Base-by-base conservation (phyloP, 2,888 invertebrate genomes). In the Meghimatium bilineatum region DNA sequence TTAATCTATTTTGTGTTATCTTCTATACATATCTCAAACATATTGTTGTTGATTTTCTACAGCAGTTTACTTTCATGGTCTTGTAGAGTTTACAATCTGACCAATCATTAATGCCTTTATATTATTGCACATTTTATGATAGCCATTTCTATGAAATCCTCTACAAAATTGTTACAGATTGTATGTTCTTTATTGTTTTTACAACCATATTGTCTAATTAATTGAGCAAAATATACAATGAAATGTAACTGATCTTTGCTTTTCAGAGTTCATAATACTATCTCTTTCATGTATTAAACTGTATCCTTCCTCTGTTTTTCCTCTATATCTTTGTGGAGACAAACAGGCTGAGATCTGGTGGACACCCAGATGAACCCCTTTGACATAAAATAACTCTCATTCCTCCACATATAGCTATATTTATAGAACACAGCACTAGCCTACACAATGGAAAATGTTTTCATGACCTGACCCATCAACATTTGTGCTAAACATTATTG, bases 41-140 rank as follows among this genome's bases (percentile, higher is more conserved):
- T 71, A 71, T 71, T 38, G 38, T 71, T 71, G 38, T 71, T 71
- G 36, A 71, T 71, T 38, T 36, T 71, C 71, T 38, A 36, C 23
- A 38, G 10, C 71, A 38, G 71, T 71, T 17, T 38, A 38, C 20
- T 38, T 71, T 71, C 71, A 38, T 71, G 71, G 71, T 26, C 38
- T 38, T 38, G 26, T 14, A 66, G 32, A 44, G 72, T 72, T 44
- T 72, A 72, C 12, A 44, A n/a, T 72, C 44, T 72, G 72, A 44
- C 26, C 49, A n/a, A 34, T 69, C 36, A 23, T 38, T 69, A 1
- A 44, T 72, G 12, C 12, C n/a, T 72, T 44, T 72, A 44, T 72
- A 44, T 44, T 49, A 3, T 72, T 72, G 44, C n/a, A 44, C 12
- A 14, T 10, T 72, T 44, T 20, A 71, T 72, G 38, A 29, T 44